Base-by-base conservation (phyloP, 2,113 vertebrate genomes). In the Symphodus melops region DNA sequence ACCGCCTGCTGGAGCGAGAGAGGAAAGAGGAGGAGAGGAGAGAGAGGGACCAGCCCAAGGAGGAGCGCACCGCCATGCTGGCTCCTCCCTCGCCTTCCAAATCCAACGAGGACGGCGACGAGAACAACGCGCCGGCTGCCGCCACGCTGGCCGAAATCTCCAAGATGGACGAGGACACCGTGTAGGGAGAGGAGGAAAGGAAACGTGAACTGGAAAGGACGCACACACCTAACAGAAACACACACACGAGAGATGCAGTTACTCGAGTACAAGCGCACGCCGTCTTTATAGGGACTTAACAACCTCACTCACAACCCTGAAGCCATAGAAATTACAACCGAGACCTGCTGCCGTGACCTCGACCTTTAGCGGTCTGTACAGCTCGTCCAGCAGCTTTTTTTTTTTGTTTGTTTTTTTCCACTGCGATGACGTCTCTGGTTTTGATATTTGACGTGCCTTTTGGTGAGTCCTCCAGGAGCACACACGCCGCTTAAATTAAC, bases 1-100 rank as follows among this genome's bases (percentile, higher is more conserved):
- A 99, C 72, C 94, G n/a, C 2, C 85, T 99, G 71, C 9, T 96
- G 85, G 96, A 92, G 0, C 92, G 82, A 58, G 96, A 99, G 84
- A 93, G 82, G 86, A 94, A 94, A 67, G 93, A 86, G 0, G 90
- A 94, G 76, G 92, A 94, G 80, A 91, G 70, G 64, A 86, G 58
- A 0, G 90, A 75, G 74, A 89, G n/a, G 41, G 71, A 88, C 0
- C 92, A 94, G 77, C 82, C 81, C 41, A 94, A 95, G 72, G 96
- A 95, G 44, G 96, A 96, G 10, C n/a, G 28, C 5, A 0, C 68
- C 0, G 86, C 89, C 71, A 92, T 93, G 91, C 37, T 93, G 41
- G 21, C 79, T 0, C 71, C 87, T 0, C 10, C 84, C 3, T 81
- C 79, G 0, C 81, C 81, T 0, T 36, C 81, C 0, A 88, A 89